Percentiles rank a stretch among this genome's conserved stretches.
Conservation (phyloP, 2,888 invertebrate species). For the Conus canariensis region DNA sequence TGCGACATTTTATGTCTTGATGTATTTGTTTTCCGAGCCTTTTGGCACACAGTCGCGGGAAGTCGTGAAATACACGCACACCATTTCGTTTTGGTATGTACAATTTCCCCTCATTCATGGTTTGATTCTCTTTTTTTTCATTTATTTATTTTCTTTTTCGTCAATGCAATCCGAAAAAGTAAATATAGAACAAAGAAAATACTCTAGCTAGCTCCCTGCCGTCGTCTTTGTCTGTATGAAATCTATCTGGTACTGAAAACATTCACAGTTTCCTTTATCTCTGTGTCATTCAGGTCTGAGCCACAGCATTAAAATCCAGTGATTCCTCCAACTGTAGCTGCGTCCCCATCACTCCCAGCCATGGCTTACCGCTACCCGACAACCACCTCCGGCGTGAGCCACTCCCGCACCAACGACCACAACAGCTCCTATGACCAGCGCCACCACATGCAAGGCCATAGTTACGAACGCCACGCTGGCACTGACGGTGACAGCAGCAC, state of each 20-base stretch:
- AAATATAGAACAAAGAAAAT: too few relatives aligned
- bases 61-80: too few relatives aligned
- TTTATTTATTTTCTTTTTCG: too few relatives aligned
- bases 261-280: background rate
- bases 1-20: too few relatives aligned
- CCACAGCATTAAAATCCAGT: background rate
- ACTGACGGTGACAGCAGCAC: background rate
- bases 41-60: too few relatives aligned
- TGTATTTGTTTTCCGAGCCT: too few relatives aligned
- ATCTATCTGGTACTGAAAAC: too few relatives aligned
- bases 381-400: background rate
- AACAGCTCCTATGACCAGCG: background rate
- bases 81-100: too few relatives aligned
- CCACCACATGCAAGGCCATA: background rate
- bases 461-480: background rate
- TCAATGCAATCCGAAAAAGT: too few relatives aligned
- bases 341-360: background rate
- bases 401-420: background rate
- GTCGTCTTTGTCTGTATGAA: background rate
- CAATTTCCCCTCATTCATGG: too few relatives aligned
- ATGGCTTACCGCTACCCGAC: constrained; percentile 25
- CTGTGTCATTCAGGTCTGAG: background rate
- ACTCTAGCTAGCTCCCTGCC: too few relatives aligned
- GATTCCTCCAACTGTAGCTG: background rate
- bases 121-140: too few relatives aligned